phyloP scores from a whole-genome alignment of 2,797 vertebrate genomes.

The Enteromius argenteus region DNA sequence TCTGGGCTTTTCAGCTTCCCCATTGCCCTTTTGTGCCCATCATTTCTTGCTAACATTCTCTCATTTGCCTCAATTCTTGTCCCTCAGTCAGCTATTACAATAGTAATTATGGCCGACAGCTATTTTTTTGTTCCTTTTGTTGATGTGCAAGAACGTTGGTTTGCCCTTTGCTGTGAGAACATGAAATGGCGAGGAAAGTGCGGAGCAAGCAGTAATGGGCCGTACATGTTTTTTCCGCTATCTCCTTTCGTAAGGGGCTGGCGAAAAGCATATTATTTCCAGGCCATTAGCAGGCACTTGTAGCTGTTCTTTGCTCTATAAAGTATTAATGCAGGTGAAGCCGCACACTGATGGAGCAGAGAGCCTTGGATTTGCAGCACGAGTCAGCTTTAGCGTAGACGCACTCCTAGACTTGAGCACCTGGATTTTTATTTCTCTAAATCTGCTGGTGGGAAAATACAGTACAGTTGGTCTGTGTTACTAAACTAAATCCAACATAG shows the following conservation, averaged over 20 bases:
- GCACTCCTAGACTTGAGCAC: not conserved
- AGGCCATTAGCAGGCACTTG: constrained; percentile 61
- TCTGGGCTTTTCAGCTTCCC: constrained; percentile 40
- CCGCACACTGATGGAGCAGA: constrained; percentile 47
- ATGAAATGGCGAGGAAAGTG: constrained; percentile 62
- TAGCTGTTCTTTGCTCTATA: constrained; percentile 49
- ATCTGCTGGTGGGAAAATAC: not conserved
- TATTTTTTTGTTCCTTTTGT: constrained; percentile 69
- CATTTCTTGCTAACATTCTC: constrained; percentile 58
- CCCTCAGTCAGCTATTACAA: constrained; percentile 57
- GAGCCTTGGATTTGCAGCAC: constrained; percentile 38
- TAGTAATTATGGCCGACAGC: constrained; percentile 68
- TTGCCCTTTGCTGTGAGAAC: constrained; percentile 66
- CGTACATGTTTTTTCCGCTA: constrained; percentile 46
- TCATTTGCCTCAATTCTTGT: constrained; percentile 60
- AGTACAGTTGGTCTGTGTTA: constrained; percentile 27
- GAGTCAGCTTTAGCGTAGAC: constrained; percentile 13
- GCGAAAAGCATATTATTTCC: constrained; percentile 63
- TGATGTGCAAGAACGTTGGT: constrained; percentile 49
- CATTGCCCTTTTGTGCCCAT: constrained; percentile 62
- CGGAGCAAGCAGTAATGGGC: constrained; percentile 57
- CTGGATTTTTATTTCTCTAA: constrained; percentile 18
- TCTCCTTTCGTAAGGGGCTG: constrained; percentile 42
- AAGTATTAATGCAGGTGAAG: constrained; percentile 58
- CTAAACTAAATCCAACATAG: not conserved